Percentiles rank a stretch among this genome's conserved stretches.
Conservation (phyloP, 2,888 invertebrate species). For the Conchocele bisecta region DNA sequence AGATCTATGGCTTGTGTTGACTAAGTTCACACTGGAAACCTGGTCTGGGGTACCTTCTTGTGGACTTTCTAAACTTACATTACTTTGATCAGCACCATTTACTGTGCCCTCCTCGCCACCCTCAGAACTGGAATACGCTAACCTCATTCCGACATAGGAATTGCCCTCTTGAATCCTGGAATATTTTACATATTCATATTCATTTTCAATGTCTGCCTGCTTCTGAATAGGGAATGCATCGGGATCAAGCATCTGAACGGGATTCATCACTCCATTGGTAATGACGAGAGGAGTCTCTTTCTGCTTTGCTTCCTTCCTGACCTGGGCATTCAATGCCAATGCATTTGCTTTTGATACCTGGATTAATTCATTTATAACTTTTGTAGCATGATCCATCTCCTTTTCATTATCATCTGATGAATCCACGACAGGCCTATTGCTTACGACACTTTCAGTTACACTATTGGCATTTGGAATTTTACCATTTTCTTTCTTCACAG, state of each 20-base stretch:
- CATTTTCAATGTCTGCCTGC: constrained; percentile 78
- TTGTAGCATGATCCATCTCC: constrained; percentile 38
- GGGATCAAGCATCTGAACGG: constrained; percentile 12
- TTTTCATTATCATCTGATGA: constrained; percentile 7
- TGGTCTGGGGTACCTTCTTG: constrained; percentile 76
- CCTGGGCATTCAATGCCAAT: constrained; percentile 38
- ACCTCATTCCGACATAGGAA: constrained; percentile 90
- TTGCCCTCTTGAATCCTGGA: constrained; percentile 85
- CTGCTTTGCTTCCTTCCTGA: constrained; percentile 20
- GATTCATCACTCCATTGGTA: constrained; percentile 20
- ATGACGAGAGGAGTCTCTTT: constrained; percentile 6
- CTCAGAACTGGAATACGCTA: constrained; percentile 84
- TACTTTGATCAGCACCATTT: constrained; percentile 56
- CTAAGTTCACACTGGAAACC: constrained; percentile 63
- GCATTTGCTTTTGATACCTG: constrained; percentile 54
- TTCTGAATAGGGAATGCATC: constrained; percentile 10
- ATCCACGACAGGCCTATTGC: constrained; percentile 12
- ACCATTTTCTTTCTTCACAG: constrained; percentile 47
- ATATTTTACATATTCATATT: constrained; percentile 82
- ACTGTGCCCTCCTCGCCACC: constrained; percentile 66
- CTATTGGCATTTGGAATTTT: constrained; percentile 73
- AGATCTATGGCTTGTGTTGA: constrained; percentile 40
- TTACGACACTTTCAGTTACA: constrained; percentile 62
- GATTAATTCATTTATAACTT: constrained; percentile 51
- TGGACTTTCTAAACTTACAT: constrained; percentile 62